Percentiles rank a stretch among this genome's conserved stretches.
Evolutionary conservation across 2,797 vertebrate species (phyloP).

Genomic region (Notolepis coatsorum): DNA sequence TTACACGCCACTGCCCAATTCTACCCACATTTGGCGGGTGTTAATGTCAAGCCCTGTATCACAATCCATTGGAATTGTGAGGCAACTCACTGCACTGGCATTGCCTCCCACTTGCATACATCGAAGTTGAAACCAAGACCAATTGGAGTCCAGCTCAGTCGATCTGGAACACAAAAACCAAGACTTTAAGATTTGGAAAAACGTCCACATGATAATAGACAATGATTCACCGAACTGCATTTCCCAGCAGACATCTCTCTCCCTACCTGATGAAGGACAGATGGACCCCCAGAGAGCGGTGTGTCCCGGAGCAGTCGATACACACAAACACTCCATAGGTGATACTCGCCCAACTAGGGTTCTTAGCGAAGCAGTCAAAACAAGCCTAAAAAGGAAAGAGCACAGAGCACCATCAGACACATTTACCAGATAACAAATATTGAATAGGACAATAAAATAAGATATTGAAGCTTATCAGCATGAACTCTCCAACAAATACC

Average conservation of each 20-base stretch:
- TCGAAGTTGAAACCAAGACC: conserved; percentile 97
- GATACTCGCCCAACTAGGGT: conserved; percentile 98
- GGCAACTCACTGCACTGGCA: conserved; percentile 89
- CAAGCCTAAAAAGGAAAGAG: conserved; percentile 80
- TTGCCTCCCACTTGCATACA: conserved; percentile 99
- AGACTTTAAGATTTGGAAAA: background rate
- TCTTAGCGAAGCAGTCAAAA: conserved; percentile 95
- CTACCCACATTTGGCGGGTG: too few species aligned
- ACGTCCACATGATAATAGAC: background rate
- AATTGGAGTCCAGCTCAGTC: conserved; percentile 96
- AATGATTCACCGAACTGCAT: background rate
- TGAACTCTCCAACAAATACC: too few species aligned
- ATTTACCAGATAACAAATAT: background rate
- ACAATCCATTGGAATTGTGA: conserved; percentile 90
- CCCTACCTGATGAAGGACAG: conserved; percentile 93
- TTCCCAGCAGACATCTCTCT: background rate
- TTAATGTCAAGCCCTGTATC: conserved; percentile 69
- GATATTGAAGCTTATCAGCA: too few species aligned
- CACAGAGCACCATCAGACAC: background rate
- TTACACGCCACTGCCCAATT: too few species aligned
- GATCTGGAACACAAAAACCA: conserved; percentile 79
- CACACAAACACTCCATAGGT: conserved; percentile 96
- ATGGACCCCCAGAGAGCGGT: conserved; percentile 95
- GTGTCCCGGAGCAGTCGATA: conserved; percentile 95
- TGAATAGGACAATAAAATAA: background rate